Conservation (phyloP, 2,113 vertebrate species). For the Lophius piscatorius region DNA sequence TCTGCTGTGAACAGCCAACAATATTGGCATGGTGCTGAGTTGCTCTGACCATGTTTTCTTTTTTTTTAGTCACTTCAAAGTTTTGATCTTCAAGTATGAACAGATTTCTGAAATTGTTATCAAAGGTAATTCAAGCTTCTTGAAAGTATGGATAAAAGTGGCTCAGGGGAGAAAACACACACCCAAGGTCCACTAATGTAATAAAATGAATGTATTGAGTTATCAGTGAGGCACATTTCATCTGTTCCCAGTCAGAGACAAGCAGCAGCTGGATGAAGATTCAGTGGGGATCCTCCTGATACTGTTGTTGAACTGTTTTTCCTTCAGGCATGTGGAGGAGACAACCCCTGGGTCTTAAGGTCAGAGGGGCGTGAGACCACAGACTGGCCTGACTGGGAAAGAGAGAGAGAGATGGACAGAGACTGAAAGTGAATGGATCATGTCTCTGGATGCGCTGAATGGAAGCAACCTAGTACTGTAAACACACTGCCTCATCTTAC, state of each 20-base stretch:
- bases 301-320: slow-evolving; percentile 40
- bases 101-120: slow-evolving; percentile 5
- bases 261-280: slow-evolving; percentile 67
- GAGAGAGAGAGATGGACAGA: slow-evolving; percentile 11
- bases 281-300: slow-evolving; percentile 24
- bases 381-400: slow-evolving; percentile 43
- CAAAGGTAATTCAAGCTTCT: slow-evolving; percentile 21
- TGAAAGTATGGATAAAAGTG: slow-evolving; percentile 10
- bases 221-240: slow-evolving; percentile 36
- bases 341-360: slow-evolving; percentile 52
- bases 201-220: slow-evolving; percentile 11
- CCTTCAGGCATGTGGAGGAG: slow-evolving; percentile 52
- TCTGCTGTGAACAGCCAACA: slow-evolving; percentile 18
- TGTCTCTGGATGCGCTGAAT: slow-evolving; percentile 26
- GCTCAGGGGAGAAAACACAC: slow-evolving; percentile 17
- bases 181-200: neutral
- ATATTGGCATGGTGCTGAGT: slow-evolving; percentile 24
- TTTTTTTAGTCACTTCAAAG: too few species aligned
- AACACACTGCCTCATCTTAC: slow-evolving; percentile 48
- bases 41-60: too few species aligned
- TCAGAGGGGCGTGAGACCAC: slow-evolving; percentile 71
- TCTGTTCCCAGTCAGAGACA: slow-evolving; percentile 29
- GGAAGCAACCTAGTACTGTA: slow-evolving; percentile 68
- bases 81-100: neutral
- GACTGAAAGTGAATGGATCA: slow-evolving; percentile 35